Evolutionary conservation across 2,797 vertebrate genomes (phyloP), one percentile per base, ranked within the genome.

Genomic region (Morelia viridis): DNA sequence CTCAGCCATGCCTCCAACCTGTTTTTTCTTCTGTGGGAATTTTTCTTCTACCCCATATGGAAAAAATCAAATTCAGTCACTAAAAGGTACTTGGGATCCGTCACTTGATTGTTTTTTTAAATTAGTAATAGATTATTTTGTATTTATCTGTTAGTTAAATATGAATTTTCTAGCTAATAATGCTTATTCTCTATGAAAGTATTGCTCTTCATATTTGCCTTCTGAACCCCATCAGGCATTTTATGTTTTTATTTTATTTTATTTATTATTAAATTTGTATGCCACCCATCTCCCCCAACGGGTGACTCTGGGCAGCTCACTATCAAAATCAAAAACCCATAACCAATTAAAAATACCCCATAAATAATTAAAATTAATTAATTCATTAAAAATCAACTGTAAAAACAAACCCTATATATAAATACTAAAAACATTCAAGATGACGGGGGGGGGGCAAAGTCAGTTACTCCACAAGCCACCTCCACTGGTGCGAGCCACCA

Each of bases 21-120:
- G 99, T 96, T 99, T 99, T 95, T 98, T 99, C 95, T 98, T 99
- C 4, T 99, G 99, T 97, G 99, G 99, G 61, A 99, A 99, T 97
- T 99, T 99, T 96, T 99, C 98, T 12, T 99, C 98, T 12, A 98
- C 98, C 0, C 98, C 99, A 0, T 99, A 99, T 93, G 99, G 99
- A 91, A 99, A 97, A 97, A 98, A 97, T 94, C 99, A 99, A 71
- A 97, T 99, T 90, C 98, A 98, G 91, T 97, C 98, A 46, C 98
- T 99, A 88, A 99, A 98, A 99, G 99, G 99, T 99, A 94, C 93
- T 88, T 83, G 50, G 11, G 15, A 5, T 87, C 46, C 9, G 46
- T 7, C 41, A 41, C 13, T 61, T 56, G 12, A 8, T 17, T 61
- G n/a, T 60, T 9, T 26, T 83, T 80, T 50, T 80, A 2, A 80